Evolutionary conservation across 2,888 invertebrate species (phyloP).

Genomic region (Palloptera scutellata): DNA sequence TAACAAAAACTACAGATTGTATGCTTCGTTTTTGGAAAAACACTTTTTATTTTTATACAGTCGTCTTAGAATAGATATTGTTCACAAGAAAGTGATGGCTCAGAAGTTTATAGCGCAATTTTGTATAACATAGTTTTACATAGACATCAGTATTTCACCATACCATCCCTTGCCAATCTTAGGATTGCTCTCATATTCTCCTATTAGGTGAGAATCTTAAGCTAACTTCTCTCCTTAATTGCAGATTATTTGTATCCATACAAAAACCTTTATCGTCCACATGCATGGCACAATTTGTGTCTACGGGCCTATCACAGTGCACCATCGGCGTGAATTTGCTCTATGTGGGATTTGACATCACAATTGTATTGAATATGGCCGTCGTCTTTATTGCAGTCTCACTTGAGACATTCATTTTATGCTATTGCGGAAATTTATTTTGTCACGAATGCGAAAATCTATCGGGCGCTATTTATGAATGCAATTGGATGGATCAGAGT

Average conservation of each 20-base stretch:
- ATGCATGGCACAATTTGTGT: constrained; percentile 67
- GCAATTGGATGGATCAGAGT: constrained; percentile 68
- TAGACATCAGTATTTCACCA: too few relatives aligned
- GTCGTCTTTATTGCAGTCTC: constrained; percentile 62
- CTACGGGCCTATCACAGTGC: constrained; percentile 60
- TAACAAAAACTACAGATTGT: too few relatives aligned
- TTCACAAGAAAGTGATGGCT: too few relatives aligned
- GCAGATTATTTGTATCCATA: constrained; percentile 65
- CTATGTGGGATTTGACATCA: constrained; percentile 45
- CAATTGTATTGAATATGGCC: constrained; percentile 35
- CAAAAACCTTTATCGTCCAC: constrained; percentile 65
- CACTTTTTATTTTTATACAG: too few relatives aligned
- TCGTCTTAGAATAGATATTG: too few relatives aligned
- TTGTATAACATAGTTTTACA: too few relatives aligned
- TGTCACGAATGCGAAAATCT: constrained; percentile 65
- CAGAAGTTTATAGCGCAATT: too few relatives aligned
- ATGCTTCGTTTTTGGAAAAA: too few relatives aligned
- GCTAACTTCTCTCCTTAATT: constrained; percentile 34
- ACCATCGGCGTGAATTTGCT: constrained; percentile 63
- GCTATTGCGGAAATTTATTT: constrained; percentile 67
- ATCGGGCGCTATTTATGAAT: constrained; percentile 65
- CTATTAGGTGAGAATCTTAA: background rate
- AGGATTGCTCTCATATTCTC: too few relatives aligned
- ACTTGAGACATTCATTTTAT: constrained; percentile 66
- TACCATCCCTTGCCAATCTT: too few relatives aligned